A percentile compares a stretch with the other conserved stretches of the same genome.
These are phyloP conservation scores for Deroptyus accipitrinus DNA, from an alignment of 2,113 vertebrate genomes.

Conservation along the genomic window DNA sequence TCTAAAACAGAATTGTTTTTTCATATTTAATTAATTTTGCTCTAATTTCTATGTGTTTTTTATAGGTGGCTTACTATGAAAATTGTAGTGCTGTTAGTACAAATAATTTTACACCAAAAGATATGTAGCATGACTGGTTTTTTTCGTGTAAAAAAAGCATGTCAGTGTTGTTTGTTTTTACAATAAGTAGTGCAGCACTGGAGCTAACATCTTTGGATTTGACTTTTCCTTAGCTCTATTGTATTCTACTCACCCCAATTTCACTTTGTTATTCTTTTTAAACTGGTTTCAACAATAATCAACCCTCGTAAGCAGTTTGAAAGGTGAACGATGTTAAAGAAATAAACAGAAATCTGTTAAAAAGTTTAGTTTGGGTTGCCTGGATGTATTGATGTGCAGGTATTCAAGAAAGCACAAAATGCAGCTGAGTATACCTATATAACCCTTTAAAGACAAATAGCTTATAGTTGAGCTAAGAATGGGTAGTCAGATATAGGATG, in stretches of 20 bases:
- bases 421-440: neutral
- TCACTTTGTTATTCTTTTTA: neutral
- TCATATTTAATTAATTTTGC: neutral
- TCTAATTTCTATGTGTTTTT: neutral
- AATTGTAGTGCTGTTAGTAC: neutral
- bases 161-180: neutral
- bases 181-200: neutral
- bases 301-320: neutral
- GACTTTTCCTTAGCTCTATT: neutral
- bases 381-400: neutral
- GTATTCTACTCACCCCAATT: rapidly evolving
- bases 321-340: neutral
- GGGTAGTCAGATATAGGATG: neutral
- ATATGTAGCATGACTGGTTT: neutral
- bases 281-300: neutral
- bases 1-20: neutral
- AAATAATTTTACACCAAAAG: neutral
- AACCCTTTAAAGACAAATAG: neutral
- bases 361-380: neutral
- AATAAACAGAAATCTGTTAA: neutral
- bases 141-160: neutral
- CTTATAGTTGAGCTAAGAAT: neutral
- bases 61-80: neutral
- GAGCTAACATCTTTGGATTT: neutral
- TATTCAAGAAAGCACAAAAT: neutral